A percentile compares a stretch with the other conserved stretches of the same genome.
These are phyloP conservation scores for Brenthis hecate DNA, from an alignment of 2,888 invertebrate genomes.

Conservation along the genomic window DNA sequence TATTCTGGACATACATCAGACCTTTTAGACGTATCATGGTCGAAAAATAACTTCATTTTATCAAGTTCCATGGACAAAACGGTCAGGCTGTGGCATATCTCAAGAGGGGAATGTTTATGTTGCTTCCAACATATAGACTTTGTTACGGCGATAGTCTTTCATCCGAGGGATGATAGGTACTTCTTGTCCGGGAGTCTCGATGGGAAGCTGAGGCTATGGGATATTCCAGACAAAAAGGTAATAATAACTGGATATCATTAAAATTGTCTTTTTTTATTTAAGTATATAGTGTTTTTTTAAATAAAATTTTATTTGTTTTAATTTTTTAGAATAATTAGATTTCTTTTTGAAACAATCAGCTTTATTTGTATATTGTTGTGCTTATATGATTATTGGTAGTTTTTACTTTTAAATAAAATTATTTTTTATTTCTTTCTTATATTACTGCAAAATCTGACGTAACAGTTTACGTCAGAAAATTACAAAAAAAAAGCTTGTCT, in stretches of 20 bases:
- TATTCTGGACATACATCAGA: constrained; percentile 98
- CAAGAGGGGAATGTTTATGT: constrained; percentile 97
- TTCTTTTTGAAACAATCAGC: no score
- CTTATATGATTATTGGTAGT: not conserved
- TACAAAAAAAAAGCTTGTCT: no score
- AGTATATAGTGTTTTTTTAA: no score
- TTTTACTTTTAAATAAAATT: not conserved
- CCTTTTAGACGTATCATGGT: constrained; percentile 98
- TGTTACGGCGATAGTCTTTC: constrained; percentile 99
- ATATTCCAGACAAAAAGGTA: constrained; percentile 98
- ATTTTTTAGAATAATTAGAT: no score
- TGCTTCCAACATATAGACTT: constrained; percentile 99
- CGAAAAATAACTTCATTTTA: constrained; percentile 98
- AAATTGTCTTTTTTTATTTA: not conserved
- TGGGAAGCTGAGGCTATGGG: constrained; percentile 99
- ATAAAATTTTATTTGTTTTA: no score
- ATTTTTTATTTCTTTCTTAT: not conserved
- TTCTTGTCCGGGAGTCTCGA: constrained; percentile 98
- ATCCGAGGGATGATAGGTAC: constrained; percentile 94
- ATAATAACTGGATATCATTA: no score
- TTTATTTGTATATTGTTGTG: not conserved
- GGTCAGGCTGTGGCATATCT: constrained; percentile 97
- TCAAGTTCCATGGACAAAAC: constrained; percentile 99
- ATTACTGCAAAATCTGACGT: no score
- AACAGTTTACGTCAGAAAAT: no score